Evolutionary conservation across 2,888 invertebrate species (phyloP).

Genomic region (Pseudoips prasinana): DNA sequence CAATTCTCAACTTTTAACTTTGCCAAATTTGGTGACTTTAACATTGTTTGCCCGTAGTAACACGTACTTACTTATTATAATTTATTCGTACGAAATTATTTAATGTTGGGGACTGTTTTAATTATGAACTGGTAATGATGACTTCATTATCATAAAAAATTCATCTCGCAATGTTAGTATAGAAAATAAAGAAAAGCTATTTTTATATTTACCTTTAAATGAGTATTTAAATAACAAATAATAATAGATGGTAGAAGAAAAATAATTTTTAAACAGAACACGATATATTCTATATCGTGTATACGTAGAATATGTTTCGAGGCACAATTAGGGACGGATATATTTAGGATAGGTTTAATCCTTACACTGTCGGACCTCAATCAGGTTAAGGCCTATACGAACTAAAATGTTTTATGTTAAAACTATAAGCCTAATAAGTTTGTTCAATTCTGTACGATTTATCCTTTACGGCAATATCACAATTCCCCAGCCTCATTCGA

Average conservation of each 20-base stretch:
- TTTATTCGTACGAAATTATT: slow-evolving; percentile 19
- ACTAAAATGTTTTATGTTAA: slow-evolving; percentile 34
- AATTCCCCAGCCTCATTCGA: no score
- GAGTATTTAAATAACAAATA: no score
- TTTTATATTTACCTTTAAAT: no score
- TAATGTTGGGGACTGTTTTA: slow-evolving; percentile 10
- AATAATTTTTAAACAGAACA: no score
- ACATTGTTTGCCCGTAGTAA: slow-evolving; percentile 23
- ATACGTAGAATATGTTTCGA: no score
- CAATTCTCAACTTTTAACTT: slow-evolving; percentile 14
- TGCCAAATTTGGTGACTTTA: slow-evolving; percentile 19
- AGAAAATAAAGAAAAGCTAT: background rate
- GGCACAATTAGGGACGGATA: slow-evolving; percentile 29
- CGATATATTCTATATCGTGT: no score
- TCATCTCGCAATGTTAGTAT: background rate
- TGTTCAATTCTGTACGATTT: background rate
- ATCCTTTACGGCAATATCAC: no score
- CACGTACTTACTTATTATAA: slow-evolving; percentile 16
- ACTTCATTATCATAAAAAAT: slow-evolving; percentile 12
- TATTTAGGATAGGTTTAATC: slow-evolving; percentile 34
- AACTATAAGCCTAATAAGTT: slow-evolving; percentile 29
- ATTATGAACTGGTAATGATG: slow-evolving; percentile 14
- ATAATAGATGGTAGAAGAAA: no score
- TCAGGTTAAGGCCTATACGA: slow-evolving; percentile 40
- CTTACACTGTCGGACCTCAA: slow-evolving; percentile 48